A percentile compares a stretch with the other conserved stretches of the same genome.
phyloP scores from a whole-genome alignment of 2,797 vertebrate species.

The Ammospiza maritima region DNA sequence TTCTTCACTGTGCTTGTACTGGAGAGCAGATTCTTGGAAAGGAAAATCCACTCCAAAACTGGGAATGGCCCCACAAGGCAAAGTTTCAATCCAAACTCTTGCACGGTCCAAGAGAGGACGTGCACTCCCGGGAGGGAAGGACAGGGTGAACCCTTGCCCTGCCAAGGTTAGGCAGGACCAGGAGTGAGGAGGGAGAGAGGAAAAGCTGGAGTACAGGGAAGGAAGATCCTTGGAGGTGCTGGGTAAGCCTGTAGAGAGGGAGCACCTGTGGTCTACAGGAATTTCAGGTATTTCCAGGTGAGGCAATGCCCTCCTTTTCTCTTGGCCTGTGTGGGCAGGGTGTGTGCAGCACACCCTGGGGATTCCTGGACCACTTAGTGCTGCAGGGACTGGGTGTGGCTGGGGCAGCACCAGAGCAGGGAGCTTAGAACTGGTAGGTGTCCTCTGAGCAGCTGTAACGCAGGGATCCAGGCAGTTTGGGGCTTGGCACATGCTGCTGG shows the following conservation, averaged over 20 bases:
- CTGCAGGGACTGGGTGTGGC: not conserved
- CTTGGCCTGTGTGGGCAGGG: not conserved
- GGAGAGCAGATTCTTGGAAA: constrained; percentile 10
- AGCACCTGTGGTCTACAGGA: not conserved
- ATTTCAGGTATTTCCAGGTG: constrained; percentile 63
- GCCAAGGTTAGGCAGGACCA: not conserved
- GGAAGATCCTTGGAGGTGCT: not conserved
- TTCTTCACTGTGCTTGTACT: not conserved
- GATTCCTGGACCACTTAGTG: not conserved
- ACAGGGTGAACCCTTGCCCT: not conserved
- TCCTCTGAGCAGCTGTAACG: not conserved
- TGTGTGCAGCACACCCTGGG: not conserved
- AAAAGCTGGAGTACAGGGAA: not conserved
- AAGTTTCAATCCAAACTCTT: not conserved
- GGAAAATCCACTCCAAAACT: constrained; percentile 2
- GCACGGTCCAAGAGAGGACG: not conserved
- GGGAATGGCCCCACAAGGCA: not conserved
- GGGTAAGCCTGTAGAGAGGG: not conserved
- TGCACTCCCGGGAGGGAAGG: not conserved
- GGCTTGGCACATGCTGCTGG: not conserved
- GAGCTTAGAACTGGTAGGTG: rapidly evolving
- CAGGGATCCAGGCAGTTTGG: not conserved
- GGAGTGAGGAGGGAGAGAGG: not conserved
- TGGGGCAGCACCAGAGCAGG: not conserved
- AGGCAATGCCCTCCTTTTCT: not conserved